Conservation (phyloP, 2,888 invertebrate species). For the Drosophila tripunctata region DNA sequence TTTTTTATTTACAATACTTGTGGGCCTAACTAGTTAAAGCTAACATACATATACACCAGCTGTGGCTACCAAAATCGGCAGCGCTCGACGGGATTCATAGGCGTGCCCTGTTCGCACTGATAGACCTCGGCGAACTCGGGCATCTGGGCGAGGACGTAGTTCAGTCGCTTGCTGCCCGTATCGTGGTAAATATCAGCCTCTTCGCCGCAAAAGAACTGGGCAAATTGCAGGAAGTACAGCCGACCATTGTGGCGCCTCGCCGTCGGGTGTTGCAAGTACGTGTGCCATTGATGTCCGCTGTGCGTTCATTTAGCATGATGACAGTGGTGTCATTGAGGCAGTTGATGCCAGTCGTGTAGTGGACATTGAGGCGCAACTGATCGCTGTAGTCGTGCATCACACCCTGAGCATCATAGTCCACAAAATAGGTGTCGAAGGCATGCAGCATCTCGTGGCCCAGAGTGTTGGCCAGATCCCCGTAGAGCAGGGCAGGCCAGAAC, state of each 20-base stretch:
- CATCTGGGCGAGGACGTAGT: constrained; percentile 74
- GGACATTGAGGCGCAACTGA: constrained; percentile 44
- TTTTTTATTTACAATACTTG: constrained; percentile 71
- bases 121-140: constrained; percentile 76
- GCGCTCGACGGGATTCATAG: constrained; percentile 68
- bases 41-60: constrained; percentile 23
- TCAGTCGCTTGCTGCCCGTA: constrained; percentile 68
- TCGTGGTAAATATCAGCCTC: constrained; percentile 70
- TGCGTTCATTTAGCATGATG: constrained; percentile 67
- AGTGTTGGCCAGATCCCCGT: constrained; percentile 78
- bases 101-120: constrained; percentile 53
- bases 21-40: constrained; percentile 61
- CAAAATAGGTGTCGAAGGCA: constrained; percentile 70
- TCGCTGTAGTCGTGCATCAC: constrained; percentile 57
- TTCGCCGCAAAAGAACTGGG: constrained; percentile 80
- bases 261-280: constrained; percentile 58
- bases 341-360: constrained; percentile 46
- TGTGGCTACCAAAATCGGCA: constrained; percentile 71
- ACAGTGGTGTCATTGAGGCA: constrained; percentile 61
- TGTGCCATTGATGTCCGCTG: constrained; percentile 78
- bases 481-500: constrained; percentile 77
- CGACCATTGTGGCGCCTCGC: constrained; percentile 56
- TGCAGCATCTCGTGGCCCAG: constrained; percentile 80
- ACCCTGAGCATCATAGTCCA: constrained; percentile 71
- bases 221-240: constrained; percentile 77